Conservation (phyloP, 2,888 invertebrate genomes). For the Cosmopolites sordidus region DNA sequence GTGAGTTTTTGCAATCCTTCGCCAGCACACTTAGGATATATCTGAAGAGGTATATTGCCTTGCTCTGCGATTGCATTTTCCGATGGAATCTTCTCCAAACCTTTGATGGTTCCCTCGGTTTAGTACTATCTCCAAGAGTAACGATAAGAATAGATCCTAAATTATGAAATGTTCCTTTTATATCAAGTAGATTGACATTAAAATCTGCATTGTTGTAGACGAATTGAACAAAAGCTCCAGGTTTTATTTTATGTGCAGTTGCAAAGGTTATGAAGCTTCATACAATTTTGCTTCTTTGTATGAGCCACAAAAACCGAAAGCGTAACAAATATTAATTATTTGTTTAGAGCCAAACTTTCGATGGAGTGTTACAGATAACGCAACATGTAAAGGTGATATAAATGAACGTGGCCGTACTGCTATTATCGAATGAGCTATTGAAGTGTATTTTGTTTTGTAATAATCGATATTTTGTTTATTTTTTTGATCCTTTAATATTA, state of each 20-base stretch:
- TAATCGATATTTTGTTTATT: constrained; percentile 8
- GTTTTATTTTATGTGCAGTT: constrained; percentile 10
- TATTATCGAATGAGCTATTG: constrained; percentile 9
- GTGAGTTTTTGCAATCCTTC: constrained; percentile 5
- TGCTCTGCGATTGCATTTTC: not conserved
- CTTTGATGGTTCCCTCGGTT: not conserved
- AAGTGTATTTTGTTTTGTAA: constrained; percentile 7
- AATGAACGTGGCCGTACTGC: constrained; percentile 9
- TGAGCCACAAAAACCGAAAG: constrained; percentile 9
- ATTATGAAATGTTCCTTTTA: constrained; percentile 9
- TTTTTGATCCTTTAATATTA: constrained; percentile 9
- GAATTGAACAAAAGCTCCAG: not conserved
- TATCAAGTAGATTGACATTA: constrained; percentile 10
- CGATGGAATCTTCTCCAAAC: not conserved
- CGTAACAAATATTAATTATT: constrained; percentile 8
- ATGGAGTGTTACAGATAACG: constrained; percentile 12
- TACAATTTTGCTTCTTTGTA: constrained; percentile 12
- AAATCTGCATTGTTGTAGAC: not conserved
- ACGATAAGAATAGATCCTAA: constrained; percentile 12
- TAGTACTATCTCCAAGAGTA: constrained; percentile 3
- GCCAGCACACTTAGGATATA: constrained; percentile 11
- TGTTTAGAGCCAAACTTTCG: constrained; percentile 13
- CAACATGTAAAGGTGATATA: constrained; percentile 6
- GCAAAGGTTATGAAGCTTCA: constrained; percentile 13
- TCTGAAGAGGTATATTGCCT: constrained; percentile 4